Base-by-base conservation (phyloP, 2,113 vertebrate species). In the Trochalopteron elliotii region DNA sequence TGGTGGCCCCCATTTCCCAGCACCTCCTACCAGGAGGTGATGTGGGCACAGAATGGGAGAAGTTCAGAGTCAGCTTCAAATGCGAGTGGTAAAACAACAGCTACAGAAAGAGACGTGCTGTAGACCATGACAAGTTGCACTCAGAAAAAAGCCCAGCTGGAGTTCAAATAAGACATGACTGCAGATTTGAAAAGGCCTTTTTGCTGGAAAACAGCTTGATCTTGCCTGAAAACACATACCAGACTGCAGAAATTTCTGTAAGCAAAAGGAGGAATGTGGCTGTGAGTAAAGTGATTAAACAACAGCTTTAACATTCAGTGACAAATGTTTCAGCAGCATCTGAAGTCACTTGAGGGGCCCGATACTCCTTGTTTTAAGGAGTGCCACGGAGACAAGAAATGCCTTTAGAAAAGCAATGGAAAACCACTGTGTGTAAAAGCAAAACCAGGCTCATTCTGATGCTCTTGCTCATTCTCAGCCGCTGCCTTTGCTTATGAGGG, bases 261-360 rank as follows among this genome's bases (percentile, higher is more conserved):
- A 93, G 79, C 71, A 93, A 77, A 89, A 91, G 63, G 44, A 94
- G 30, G 67, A 96, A 93, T 40, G 86, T 84, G 71, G 49, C 93
- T 97, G 95, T 78, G 92, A 96, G 76, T 31, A 13, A 91, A 92
- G 96, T 95, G 92, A 94, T 97, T 97, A 97, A 97, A 98, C 96
- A 96, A 97, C 92, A 97, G 80, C 55, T 90, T 93, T 77, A 96
- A 92, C 69, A 70, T 91, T 94, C 1, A 0, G 59, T 52, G 55
- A 95, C 90, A 96, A 97, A 91, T 74, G 63, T 87, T 83, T 93
- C 40, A 76, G 82, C 8, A 25, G 86, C 77, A 93, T 93, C 75
- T 74, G 56, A 93, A 94, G 82, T 45, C 53, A 37, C 75, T 83
- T 52, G 53, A 86, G 47, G 40, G 64, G 64, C 50, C 47, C 5